phyloP scores from a whole-genome alignment of 2,797 vertebrate genomes.

The Apodemus agrarius region DNA sequence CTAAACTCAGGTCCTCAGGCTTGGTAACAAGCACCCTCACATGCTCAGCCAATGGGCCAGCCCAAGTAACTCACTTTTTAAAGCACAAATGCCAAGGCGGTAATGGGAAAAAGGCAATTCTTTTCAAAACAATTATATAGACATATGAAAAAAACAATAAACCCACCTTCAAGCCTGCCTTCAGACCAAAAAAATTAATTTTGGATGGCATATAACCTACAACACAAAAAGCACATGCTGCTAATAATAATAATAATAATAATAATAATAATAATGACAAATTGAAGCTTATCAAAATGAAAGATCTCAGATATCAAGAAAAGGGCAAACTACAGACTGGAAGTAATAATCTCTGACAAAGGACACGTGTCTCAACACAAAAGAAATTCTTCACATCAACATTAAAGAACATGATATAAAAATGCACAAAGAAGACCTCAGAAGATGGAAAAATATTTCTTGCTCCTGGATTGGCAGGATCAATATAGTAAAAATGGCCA shows the following conservation, averaged over 20 bases:
- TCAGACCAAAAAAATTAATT: slow-evolving; percentile 26
- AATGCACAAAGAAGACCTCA: too few species aligned
- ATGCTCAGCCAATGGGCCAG: background rate
- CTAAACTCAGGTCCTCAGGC: background rate
- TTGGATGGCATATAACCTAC: background rate
- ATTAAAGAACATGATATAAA: background rate
- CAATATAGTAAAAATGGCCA: too few species aligned
- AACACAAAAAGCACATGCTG: background rate
- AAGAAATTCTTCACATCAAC: background rate
- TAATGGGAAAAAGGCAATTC: background rate
- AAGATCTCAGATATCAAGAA: slow-evolving; percentile 21
- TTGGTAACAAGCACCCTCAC: background rate
- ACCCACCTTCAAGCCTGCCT: background rate
- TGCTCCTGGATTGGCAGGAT: too few species aligned
- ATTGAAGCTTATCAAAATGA: slow-evolving; percentile 11
- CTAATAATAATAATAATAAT: background rate
- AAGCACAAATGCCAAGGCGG: background rate
- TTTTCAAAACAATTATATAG: background rate
- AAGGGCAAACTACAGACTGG: background rate
- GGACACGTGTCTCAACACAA: background rate
- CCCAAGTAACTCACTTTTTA: background rate
- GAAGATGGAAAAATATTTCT: too few species aligned
- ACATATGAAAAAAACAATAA: background rate
- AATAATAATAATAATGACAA: background rate
- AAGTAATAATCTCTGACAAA: slow-evolving; percentile 13